Evolutionary conservation across 2,888 invertebrate species (phyloP).

Genomic region (Sylvicola cinctus): DNA sequence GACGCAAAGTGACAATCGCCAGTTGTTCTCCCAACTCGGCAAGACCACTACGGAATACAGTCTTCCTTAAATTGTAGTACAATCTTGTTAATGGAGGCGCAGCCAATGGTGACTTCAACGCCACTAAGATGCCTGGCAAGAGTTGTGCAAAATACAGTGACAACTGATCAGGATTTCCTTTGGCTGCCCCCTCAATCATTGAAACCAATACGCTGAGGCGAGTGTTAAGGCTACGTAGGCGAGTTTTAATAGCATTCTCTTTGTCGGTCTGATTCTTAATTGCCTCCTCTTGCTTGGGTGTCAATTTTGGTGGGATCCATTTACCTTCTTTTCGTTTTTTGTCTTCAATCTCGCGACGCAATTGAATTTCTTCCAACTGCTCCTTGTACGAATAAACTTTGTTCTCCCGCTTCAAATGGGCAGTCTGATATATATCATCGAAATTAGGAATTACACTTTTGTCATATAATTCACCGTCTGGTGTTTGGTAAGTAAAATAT

Average conservation of each 20-base stretch:
- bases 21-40: constrained; percentile 34
- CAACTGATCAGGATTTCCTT: constrained; percentile 17
- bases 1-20: constrained; percentile 48
- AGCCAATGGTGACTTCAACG: constrained; percentile 56
- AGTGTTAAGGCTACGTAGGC: constrained; percentile 35
- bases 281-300: constrained; percentile 82
- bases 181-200: constrained; percentile 18
- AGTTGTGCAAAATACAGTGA: constrained; percentile 18
- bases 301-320: constrained; percentile 45
- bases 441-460: constrained; percentile 48
- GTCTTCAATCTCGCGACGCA: constrained; percentile 81
- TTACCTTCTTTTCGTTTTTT: constrained; percentile 65
- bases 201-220: constrained; percentile 17
- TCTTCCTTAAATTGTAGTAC: constrained; percentile 35
- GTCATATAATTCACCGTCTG: constrained; percentile 80
- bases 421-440: constrained; percentile 19
- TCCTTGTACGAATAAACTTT: constrained; percentile 94
- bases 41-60: constrained; percentile 29
- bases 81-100: constrained; percentile 43
- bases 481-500: constrained; percentile 60
- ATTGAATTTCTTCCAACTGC: constrained; percentile 82
- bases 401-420: constrained; percentile 76
- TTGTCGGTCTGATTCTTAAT: constrained; percentile 70
- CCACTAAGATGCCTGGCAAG: constrained; percentile 16
- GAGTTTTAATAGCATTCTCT: constrained; percentile 55